Conservation (phyloP, 2,113 vertebrate species). For the Empidonax traillii region DNA sequence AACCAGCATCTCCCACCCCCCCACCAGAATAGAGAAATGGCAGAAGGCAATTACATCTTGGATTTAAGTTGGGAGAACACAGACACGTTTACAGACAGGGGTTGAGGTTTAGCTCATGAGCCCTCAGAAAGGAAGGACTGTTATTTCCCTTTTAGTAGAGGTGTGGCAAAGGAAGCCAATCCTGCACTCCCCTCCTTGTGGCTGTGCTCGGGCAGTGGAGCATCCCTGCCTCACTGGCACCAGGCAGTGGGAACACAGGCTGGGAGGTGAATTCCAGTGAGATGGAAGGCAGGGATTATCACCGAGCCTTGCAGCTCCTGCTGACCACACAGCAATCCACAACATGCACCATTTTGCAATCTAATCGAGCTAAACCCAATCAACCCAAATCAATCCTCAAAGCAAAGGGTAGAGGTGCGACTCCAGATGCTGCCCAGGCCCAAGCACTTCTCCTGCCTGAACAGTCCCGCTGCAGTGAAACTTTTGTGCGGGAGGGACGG, state of each 20-base stretch:
- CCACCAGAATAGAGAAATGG: rapidly evolving
- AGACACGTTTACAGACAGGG: rapidly evolving
- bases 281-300: rapidly evolving
- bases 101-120: neutral
- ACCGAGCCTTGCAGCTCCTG: neutral
- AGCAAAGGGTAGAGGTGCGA: neutral
- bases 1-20: neutral
- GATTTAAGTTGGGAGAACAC: neutral
- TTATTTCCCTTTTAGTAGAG: no score
- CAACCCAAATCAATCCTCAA: neutral
- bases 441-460: neutral
- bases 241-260: neutral
- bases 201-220: neutral
- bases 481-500: neutral
- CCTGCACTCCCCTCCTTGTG: rapidly evolving
- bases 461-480: neutral
- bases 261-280: neutral
- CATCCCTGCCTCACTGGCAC: neutral
- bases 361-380: neutral
- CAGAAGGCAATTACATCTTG: neutral
- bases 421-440: neutral
- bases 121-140: rapidly evolving
- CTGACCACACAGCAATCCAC: rapidly evolving
- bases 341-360: rapidly evolving
- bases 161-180: neutral